These are phyloP conservation scores for Blomia tropicalis DNA, from an alignment of 2,888 invertebrate genomes.

Conservation along the genomic window DNA sequence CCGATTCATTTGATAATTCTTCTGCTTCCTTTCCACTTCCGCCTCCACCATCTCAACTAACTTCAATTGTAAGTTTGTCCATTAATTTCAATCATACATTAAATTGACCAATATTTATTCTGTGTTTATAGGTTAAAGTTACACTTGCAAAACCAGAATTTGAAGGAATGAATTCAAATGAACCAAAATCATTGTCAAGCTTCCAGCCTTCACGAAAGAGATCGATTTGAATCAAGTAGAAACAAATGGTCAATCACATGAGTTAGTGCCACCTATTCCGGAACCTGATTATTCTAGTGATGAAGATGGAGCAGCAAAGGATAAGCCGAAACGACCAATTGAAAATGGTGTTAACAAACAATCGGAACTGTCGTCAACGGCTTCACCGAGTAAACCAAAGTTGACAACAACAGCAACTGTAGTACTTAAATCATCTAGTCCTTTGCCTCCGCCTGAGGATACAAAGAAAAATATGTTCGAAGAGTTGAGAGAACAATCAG, in stretches of 20 bases:
- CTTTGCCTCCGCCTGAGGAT: not conserved
- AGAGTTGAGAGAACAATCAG: conserved; percentile 6
- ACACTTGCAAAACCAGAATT: conserved; percentile 15
- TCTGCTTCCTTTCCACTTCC: conserved; percentile 69
- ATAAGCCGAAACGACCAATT: not conserved
- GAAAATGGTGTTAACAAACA: not conserved
- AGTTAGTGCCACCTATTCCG: conserved; percentile 62
- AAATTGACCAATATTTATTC: not conserved
- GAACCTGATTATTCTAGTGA: conserved; percentile 80
- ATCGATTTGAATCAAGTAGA: not conserved
- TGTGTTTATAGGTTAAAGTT: conserved; percentile 12
- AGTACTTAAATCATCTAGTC: conserved; percentile 13
- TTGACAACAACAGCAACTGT: conserved; percentile 3
- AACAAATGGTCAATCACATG: not conserved
- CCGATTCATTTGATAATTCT: conserved; percentile 39
- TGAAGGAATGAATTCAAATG: not conserved
- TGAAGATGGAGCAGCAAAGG: conserved; percentile 45
- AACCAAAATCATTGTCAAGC: conserved; percentile 53
- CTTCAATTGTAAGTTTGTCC: conserved; percentile 16
- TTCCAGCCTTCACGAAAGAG: conserved; percentile 54
- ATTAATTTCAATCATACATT: not conserved
- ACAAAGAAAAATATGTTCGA: not conserved
- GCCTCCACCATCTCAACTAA: conserved; percentile 44
- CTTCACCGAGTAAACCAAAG: not conserved
- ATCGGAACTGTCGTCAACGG: not conserved